These are phyloP conservation scores for Drosophila athabasca DNA, from an alignment of 1,140 invertebrate species.

Conservation along the genomic window DNA sequence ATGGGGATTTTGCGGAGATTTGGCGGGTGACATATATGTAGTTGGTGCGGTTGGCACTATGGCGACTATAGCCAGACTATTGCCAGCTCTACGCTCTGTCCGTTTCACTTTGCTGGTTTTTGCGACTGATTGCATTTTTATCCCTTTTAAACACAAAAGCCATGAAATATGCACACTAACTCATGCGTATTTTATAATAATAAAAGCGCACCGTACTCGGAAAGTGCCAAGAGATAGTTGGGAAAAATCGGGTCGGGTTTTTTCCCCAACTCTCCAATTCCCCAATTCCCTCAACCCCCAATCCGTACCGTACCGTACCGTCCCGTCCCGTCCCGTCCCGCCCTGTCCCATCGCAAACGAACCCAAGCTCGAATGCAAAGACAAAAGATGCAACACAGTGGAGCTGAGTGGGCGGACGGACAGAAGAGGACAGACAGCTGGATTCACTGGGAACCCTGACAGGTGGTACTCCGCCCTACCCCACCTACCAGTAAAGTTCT, in stretches of 20 bases:
- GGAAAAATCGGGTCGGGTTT: conserved; percentile 1
- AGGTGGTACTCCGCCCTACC: no score
- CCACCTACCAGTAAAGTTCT: conserved; percentile 46
- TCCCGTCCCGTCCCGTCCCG: no score
- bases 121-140: conserved; percentile 81
- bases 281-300: no score
- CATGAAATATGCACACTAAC: conserved; percentile 82
- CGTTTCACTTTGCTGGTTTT: conserved; percentile 81
- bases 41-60: neutral
- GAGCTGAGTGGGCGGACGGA: conserved; percentile 8
- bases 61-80: neutral
- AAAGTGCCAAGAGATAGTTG: conserved; percentile 37
- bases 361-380: conserved; percentile 42
- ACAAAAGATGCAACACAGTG: conserved; percentile 63
- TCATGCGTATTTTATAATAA: conserved; percentile 82
- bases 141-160: conserved; percentile 80
- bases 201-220: conserved; percentile 55
- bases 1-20: conserved; percentile 46
- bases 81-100: conserved; percentile 42
- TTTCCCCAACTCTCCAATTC: neutral
- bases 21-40: conserved; percentile 28
- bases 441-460: conserved; percentile 2
- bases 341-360: neutral
- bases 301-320: no score
- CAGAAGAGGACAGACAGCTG: conserved; percentile 29